Evolutionary conservation across 2,797 vertebrate genomes (phyloP), one percentile per base, ranked within the genome.

Genomic region (Crenichthys baileyi): DNA sequence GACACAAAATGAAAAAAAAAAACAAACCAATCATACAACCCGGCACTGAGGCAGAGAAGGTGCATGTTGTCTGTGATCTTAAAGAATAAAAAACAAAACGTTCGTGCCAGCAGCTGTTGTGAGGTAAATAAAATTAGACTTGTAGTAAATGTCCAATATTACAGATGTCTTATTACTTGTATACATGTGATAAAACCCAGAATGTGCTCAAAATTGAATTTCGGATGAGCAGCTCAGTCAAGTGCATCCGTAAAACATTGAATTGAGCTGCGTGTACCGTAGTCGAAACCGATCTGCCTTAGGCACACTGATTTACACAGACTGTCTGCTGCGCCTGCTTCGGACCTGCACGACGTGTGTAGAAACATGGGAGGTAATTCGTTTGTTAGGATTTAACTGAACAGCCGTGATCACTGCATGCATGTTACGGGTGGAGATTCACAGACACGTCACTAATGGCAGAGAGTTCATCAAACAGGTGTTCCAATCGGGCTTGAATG

Each of bases 71-170:
- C 72, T 61, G 81, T 81, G 53, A 86, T 79, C 56, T 73, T 60
- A 75, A 72, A 77, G 56, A 55, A 81, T 12, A 60, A 79, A 76
- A 68, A 71, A 41, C 24, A 82, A 76, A 82, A 85, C 70, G 72
- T 83, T 88, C 70, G 85, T 88, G 82, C 70, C 83, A 89, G 86
- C 87, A 88, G 81, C 85, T 89, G 75, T 84, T 83, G 77, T 74
- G 81, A 71, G 46, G 72, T 79, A 81, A 88, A 85, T 82, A 79
- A 82, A 85, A 85, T 83, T 9, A 60, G 58, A 76, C 61, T 70
- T 87, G 44, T 79, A 77, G 46, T 77, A 81, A 83, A 84, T 44
- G 79, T 74, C 71, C 76, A 77, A 74, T 75, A 58, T 73, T 70
- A 81, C 48, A 70, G 73, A 78, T 70, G 29, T 36, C 48, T n/a